phyloP scores from a whole-genome alignment of 1,140 invertebrate genomes.

The Cotesia vestalis region DNA sequence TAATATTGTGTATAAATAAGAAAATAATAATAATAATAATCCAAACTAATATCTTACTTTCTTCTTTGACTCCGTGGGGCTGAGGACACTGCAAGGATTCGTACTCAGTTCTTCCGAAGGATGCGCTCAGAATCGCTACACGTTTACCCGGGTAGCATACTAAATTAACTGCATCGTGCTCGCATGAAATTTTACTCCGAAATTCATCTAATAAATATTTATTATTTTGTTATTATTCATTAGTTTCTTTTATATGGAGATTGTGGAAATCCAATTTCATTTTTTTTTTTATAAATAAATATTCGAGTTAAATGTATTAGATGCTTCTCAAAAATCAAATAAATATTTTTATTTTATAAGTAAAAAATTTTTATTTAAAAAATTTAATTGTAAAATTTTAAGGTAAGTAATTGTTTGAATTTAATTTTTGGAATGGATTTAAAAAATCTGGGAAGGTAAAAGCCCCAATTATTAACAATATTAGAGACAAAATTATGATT shows the following conservation, averaged over 20 bases:
- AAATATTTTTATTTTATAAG: too few relatives aligned
- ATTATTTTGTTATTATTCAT: constrained; percentile 40
- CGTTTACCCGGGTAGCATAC: constrained; percentile 83
- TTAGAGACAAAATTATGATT: too few relatives aligned
- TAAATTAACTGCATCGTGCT: constrained; percentile 85
- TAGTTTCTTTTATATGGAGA: neutral
- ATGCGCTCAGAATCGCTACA: constrained; percentile 89
- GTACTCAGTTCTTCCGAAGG: constrained; percentile 87
- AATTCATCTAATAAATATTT: constrained; percentile 82
- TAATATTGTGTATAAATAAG: neutral
- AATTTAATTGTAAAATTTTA: too few relatives aligned
- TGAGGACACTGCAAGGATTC: constrained; percentile 90
- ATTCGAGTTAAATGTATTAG: neutral
- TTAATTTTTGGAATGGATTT: too few relatives aligned
- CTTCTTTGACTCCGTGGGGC: constrained; percentile 83
- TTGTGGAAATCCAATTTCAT: neutral
- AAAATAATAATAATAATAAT: too few relatives aligned
- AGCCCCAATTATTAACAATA: too few relatives aligned
- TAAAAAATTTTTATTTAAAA: too few relatives aligned
- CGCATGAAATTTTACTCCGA: constrained; percentile 88
- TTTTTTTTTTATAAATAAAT: constrained; percentile 4
- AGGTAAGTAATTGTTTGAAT: too few relatives aligned
- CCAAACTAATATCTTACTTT: constrained; percentile 74
- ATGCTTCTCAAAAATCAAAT: too few relatives aligned
- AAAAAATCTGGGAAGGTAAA: too few relatives aligned